Conservation (phyloP, 2,888 invertebrate genomes). For the Eristalis tenax region DNA sequence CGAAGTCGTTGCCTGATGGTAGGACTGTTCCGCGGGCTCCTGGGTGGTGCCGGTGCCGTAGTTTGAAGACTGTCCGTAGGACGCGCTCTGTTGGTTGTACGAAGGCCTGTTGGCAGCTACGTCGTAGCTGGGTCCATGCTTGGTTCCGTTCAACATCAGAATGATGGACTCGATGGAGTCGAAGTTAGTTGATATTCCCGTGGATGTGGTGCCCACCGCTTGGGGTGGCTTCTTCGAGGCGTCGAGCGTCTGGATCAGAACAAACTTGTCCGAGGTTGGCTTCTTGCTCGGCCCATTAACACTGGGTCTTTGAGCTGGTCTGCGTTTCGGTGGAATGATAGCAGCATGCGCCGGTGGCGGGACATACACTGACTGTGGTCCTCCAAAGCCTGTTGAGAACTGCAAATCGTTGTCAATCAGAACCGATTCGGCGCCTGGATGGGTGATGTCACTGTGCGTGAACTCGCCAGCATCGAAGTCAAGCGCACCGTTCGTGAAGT, state of each 20-base stretch:
- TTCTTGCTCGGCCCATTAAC: constrained; percentile 80
- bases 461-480: constrained; percentile 80
- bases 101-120: constrained; percentile 69
- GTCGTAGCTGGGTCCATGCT: constrained; percentile 79
- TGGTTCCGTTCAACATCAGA: constrained; percentile 84
- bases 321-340: constrained; percentile 79
- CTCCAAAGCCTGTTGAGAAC: constrained; percentile 83
- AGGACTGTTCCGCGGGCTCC: constrained; percentile 32
- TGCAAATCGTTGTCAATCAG: constrained; percentile 83
- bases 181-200: constrained; percentile 81
- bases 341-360: constrained; percentile 76
- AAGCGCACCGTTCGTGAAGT: constrained; percentile 31
- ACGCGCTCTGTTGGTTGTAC: constrained; percentile 52
- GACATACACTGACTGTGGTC: constrained; percentile 78
- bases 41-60: constrained; percentile 77
- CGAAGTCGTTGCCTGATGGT: constrained; percentile 33
- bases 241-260: constrained; percentile 75
- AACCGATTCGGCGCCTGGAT: constrained; percentile 85
- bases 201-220: constrained; percentile 74
- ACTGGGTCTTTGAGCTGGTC: constrained; percentile 83
- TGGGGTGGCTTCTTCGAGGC: constrained; percentile 73
- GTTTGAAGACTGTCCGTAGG: constrained; percentile 75
- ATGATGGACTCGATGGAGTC: constrained; percentile 85
- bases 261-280: constrained; percentile 82
- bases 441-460: constrained; percentile 84